A percentile compares a stretch with the other conserved stretches of the same genome.
phyloP scores from a whole-genome alignment of 2,113 vertebrate species.

The Talpa occidentalis region DNA sequence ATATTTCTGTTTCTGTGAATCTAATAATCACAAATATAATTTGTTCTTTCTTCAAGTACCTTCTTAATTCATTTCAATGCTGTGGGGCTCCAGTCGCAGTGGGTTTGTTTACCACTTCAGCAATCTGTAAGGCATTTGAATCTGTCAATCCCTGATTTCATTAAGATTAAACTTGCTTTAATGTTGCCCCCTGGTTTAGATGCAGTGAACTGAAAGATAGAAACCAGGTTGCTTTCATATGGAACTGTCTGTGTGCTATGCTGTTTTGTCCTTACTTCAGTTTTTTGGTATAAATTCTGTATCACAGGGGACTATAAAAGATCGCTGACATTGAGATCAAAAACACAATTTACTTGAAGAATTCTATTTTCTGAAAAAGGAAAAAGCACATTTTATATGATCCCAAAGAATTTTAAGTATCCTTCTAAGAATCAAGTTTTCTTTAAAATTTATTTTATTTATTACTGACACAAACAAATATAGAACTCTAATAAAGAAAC shows the following conservation, averaged over 20 bases:
- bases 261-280: background rate
- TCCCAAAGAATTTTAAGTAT: background rate
- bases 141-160: constrained; percentile 44
- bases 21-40: constrained; percentile 45
- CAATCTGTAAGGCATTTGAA: background rate
- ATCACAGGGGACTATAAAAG: background rate
- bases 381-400: background rate
- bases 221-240: background rate
- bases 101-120: constrained; percentile 27
- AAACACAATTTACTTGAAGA: background rate
- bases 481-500: background rate
- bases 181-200: background rate
- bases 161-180: constrained; percentile 59
- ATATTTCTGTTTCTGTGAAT: constrained; percentile 7
- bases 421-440: background rate
- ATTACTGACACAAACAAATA: background rate
- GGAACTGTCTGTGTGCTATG: background rate
- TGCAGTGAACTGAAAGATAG: background rate
- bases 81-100: background rate
- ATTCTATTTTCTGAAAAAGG: background rate
- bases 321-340: background rate
- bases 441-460: background rate
- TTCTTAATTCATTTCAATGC: constrained; percentile 41
- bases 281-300: background rate
- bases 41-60: constrained; percentile 21